phyloP scores from a whole-genome alignment of 1,140 invertebrate species.

The Formica exsecta region DNA sequence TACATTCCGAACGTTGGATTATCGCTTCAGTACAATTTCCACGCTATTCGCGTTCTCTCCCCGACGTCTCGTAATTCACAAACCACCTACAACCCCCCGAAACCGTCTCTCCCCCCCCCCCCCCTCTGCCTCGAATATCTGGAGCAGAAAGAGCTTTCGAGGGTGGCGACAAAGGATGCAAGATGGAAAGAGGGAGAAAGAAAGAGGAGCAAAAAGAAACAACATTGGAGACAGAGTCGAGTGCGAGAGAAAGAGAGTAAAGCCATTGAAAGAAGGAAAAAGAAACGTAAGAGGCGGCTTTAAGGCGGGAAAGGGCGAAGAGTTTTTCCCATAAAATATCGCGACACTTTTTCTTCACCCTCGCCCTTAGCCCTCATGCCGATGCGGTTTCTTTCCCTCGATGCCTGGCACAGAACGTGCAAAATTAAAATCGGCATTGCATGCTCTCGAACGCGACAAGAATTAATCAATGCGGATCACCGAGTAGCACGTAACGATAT shows the following conservation, averaged over 20 bases:
- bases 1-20: slow-evolving; percentile 67
- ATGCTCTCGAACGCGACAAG: slow-evolving; percentile 63
- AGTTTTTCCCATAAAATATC: slow-evolving; percentile 79
- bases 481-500: slow-evolving; percentile 40
- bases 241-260: slow-evolving; percentile 1
- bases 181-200: slow-evolving; percentile 7
- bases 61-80: slow-evolving; percentile 65
- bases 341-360: slow-evolving; percentile 67
- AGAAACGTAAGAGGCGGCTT: slow-evolving; percentile 39
- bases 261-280: slow-evolving; percentile 39
- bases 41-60: slow-evolving; percentile 64
- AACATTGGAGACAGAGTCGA: slow-evolving; percentile 38
- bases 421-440: slow-evolving; percentile 80
- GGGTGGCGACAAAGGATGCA: slow-evolving; percentile 36
- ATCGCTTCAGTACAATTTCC: slow-evolving; percentile 63
- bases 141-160: slow-evolving; percentile 64
- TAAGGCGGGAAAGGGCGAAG: slow-evolving; percentile 68
- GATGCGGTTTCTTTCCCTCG: slow-evolving; percentile 66
- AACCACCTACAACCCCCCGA: slow-evolving; percentile 65
- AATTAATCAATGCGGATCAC: slow-evolving; percentile 49
- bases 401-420: slow-evolving; percentile 68
- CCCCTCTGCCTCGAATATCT: slow-evolving; percentile 48
- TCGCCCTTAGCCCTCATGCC: slow-evolving; percentile 50
- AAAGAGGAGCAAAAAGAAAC: slow-evolving; percentile 35
- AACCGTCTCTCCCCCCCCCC: slow-evolving; percentile 19